Base-by-base conservation (phyloP, 2,888 invertebrate species). In the Oscheius sp. region DNA sequence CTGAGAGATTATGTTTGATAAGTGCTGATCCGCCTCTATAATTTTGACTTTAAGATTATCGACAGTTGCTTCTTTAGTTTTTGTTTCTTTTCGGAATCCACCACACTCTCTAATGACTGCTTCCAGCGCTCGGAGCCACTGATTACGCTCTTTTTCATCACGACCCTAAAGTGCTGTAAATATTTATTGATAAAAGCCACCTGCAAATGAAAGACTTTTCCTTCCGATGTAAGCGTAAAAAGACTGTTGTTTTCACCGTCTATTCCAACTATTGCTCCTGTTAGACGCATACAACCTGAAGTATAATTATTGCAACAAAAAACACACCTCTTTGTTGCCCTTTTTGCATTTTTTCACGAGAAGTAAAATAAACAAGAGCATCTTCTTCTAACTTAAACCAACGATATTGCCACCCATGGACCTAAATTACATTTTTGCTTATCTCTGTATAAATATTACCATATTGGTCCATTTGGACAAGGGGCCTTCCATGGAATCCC, bases 131-230 rank as follows among this genome's bases (percentile, higher is more conserved):
- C 93, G 91, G 69, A 98, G 93, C 98, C 98, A 98, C 80, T 92
- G 91, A 87, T 97, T 96, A 63, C 97, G 90, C 87, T 98, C 97
- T 65, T 93, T 93, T 15, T 92, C 92, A 88, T 96, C 95, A 80
- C 94, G 91, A 23, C 97, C 96, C 90, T 82, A 39, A 82, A 63
- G 10, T 29, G 0, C 3, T 20, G n/a, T 55, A 83, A 65, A 55
- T 52, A 52, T 6, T 20, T 10, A 42, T 15, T 3, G 20, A 42
- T 17, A 37, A 15, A 37, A 48, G 34, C 2, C 29, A 84, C 90
- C 91, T 98, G 97, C 88, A 98, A 96, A 89, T 98, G 98, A 89
- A 98, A 98, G 15, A 96, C 96, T 89, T 98, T 99, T 84, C 96
- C 94, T 89, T 98, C 98, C 58, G 96, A 96, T 4, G 96, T 96